Base-by-base conservation (phyloP, 1,140 invertebrate species). In the Drosophila ogumai region DNA sequence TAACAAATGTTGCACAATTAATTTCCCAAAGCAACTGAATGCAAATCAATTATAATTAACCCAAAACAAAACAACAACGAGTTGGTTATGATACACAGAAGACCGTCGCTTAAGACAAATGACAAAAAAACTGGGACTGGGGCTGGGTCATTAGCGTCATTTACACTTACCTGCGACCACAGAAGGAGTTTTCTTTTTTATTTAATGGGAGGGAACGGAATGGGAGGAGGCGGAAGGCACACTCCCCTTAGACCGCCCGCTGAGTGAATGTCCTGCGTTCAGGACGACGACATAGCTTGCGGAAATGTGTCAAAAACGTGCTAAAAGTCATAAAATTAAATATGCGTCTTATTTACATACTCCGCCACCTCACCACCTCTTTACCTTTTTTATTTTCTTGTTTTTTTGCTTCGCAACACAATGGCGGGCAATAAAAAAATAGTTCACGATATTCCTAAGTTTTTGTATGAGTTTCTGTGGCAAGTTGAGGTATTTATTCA, bases 291-390 rank as follows among this genome's bases (percentile, higher is more conserved):
- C 50, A 77, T 68, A 60, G 86, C 68, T 76, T 66, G 86, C 85
- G 86, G 86, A 90, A 90, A 90, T 90, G 85, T 90, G 85, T 90
- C 86, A 90, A 90, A 90, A 90, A 90, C 86, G 86, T 90, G 85
- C 85, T 90, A 90, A 90, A 90, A 90, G 86, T 90, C 86, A 90
- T 90, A 85, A 90, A 90, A 90, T 90, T 90, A 90, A 90, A 90
- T 90, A 90, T 90, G 85, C 85, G 85, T 85, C 78, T 85, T 90
- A 90, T 90, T 90, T 90, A 75, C 81, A 90, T 85, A 74, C 72
- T 55, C 74, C 15, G 40, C 38, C 32, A 40, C 55, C 77, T 66
- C 40, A 34, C 41, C 31, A 41, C 49, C 76, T 65, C 28, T 34
- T 67, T 19, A 47, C 44, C 71, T 58, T 32, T 13, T 6, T 19